A percentile compares a stretch with the other conserved stretches of the same genome.
These are phyloP conservation scores for Nephrotoma appendiculata DNA, from an alignment of 2,888 invertebrate genomes.

Conservation along the genomic window DNA sequence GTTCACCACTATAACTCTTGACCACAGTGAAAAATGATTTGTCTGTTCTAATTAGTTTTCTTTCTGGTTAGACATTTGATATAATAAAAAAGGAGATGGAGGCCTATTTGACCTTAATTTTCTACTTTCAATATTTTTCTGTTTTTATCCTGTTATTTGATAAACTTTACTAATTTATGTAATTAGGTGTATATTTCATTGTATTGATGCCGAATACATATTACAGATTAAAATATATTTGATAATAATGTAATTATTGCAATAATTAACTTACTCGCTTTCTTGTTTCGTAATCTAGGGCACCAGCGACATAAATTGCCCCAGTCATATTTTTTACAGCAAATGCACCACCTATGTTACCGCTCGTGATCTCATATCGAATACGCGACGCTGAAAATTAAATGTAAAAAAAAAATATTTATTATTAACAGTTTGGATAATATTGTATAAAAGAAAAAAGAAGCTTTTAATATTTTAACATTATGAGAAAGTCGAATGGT, in stretches of 20 bases:
- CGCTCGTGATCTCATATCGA: constrained; percentile 98
- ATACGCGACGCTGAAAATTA: constrained; percentile 77
- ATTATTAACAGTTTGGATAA: neutral
- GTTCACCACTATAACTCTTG: neutral
- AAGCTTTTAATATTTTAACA: no score
- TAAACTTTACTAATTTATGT: no score
- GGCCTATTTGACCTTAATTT: neutral
- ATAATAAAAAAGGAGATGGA: neutral
- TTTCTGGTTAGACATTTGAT: neutral
- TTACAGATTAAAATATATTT: neutral
- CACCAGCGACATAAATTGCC: constrained; percentile 94
- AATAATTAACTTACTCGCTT: constrained; percentile 63
- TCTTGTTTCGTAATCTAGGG: constrained; percentile 91
- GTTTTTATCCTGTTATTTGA: neutral
- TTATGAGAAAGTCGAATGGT: neutral
- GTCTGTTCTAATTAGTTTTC: neutral
- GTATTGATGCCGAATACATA: neutral
- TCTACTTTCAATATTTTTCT: neutral
- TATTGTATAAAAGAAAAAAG: neutral
- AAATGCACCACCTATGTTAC: constrained; percentile 96
- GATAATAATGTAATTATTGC: neutral
- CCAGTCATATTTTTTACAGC: constrained; percentile 98
- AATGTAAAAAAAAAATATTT: constrained; percentile 18
- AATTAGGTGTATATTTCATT: neutral
- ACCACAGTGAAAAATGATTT: neutral